Evolutionary conservation across 2,888 invertebrate genomes (phyloP), one percentile per base, ranked within the genome.

Genomic region (Zeuzera pyrina): DNA sequence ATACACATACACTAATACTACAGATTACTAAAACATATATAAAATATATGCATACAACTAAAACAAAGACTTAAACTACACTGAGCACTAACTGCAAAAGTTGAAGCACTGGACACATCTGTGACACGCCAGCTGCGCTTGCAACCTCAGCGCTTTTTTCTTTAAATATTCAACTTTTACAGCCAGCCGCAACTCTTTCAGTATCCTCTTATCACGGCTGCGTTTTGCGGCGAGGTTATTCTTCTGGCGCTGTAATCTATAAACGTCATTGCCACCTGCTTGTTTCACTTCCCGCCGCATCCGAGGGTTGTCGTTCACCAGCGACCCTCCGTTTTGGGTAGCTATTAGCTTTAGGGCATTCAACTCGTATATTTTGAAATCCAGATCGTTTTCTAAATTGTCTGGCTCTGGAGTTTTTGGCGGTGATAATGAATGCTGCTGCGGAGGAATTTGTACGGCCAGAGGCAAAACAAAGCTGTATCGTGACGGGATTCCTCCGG

Each of bases 221-320:
- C 95, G 87, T 69, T 98, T 98, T 0, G 98, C 98, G 0, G 98
- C 97, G 41, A 91, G 93, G 64, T 98, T n/a, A n/a, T n/a, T n/a
- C n/a, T n/a, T n/a, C n/a, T n/a, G n/a, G n/a, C n/a, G n/a, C n/a
- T n/a, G n/a, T n/a, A n/a, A n/a, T n/a, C n/a, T n/a, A n/a, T n/a
- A n/a, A n/a, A n/a, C n/a, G n/a, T n/a, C n/a, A n/a, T n/a, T n/a
- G n/a, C n/a, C n/a, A n/a, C n/a, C n/a, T n/a, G n/a, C n/a, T n/a
- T n/a, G n/a, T n/a, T n/a, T n/a, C n/a, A n/a, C n/a, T n/a, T n/a
- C n/a, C n/a, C n/a, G n/a, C n/a, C n/a, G n/a, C n/a, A n/a, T n/a
- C n/a, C n/a, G n/a, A n/a, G n/a, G n/a, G n/a, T n/a, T n/a, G n/a
- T n/a, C n/a, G n/a, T n/a, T n/a, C n/a, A 98, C 0, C 22, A 77